Percentiles rank a stretch among this genome's conserved stretches.
These are phyloP conservation scores for Nymphicus hollandicus DNA, from an alignment of 2,113 vertebrate genomes.

Conservation along the genomic window DNA sequence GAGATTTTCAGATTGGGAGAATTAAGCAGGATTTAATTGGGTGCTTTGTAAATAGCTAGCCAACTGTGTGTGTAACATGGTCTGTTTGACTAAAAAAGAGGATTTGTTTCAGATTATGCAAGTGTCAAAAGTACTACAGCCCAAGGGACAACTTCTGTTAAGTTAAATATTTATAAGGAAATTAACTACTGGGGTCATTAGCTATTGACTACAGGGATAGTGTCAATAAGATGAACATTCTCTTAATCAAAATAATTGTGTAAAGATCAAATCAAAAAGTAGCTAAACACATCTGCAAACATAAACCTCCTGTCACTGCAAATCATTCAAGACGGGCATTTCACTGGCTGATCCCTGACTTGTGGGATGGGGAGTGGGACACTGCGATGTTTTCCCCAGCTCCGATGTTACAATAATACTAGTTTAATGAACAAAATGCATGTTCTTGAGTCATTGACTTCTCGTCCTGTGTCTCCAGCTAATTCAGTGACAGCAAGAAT, in stretches of 20 bases:
- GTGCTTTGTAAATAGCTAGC: conserved; percentile 77
- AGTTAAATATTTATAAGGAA: conserved; percentile 74
- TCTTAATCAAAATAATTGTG: conserved; percentile 28
- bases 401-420: not conserved
- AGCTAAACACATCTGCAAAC: not conserved
- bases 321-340: not conserved
- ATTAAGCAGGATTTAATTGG: conserved; percentile 82
- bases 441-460: not conserved
- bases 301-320: not conserved
- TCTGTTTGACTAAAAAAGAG: conserved; percentile 71
- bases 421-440: conserved; percentile 9
- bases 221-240: conserved; percentile 41
- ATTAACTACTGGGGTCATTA: conserved; percentile 44
- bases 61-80: conserved; percentile 73
- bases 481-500: not conserved
- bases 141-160: conserved; percentile 59
- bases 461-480: not conserved
- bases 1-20: conserved; percentile 70
- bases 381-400: fast-evolving
- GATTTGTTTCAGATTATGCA: conserved; percentile 76
- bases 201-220: conserved; percentile 31
- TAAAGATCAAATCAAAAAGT: conserved; percentile 7
- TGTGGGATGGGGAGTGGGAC: not conserved
- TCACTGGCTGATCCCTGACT: not conserved
- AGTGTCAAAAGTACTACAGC: conserved; percentile 72